Percentiles rank a stretch among this genome's conserved stretches.
Conservation (phyloP, 1,140 invertebrate genomes). For the Sweltsa coloradensis region DNA sequence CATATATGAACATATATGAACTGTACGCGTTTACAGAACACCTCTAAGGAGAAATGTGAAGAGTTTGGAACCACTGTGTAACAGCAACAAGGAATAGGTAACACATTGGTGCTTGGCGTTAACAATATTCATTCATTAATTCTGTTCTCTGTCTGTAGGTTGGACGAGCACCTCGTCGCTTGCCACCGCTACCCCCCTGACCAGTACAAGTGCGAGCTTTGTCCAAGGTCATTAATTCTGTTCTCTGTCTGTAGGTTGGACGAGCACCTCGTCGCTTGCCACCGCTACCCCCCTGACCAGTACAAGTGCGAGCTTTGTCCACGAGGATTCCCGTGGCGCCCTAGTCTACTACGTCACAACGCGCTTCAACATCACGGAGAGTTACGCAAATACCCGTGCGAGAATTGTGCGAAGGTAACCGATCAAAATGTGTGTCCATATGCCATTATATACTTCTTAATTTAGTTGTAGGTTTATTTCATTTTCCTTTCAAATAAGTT, state of each 20-base stretch:
- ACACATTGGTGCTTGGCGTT: no score
- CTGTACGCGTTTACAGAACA: no score
- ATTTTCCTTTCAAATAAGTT: no score
- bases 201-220: constrained; percentile 73
- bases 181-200: constrained; percentile 61
- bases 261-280: constrained; percentile 59
- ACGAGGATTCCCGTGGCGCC: constrained; percentile 67
- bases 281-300: constrained; percentile 62
- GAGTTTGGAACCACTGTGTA: no score
- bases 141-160: no score
- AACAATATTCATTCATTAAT: no score
- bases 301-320: constrained; percentile 77
- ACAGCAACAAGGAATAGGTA: no score
- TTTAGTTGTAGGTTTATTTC: no score
- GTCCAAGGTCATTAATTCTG: constrained; percentile 57
- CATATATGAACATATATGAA: no score
- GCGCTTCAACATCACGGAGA: constrained; percentile 60
- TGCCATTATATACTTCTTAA: no score
- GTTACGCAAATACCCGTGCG: constrained; percentile 69
- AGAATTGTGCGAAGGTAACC: constrained; percentile 83
- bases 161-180: constrained; percentile 67
- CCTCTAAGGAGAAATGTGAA: no score
- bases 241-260: constrained; percentile 52
- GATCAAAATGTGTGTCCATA: no score
- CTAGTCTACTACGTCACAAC: constrained; percentile 69